A percentile compares a stretch with the other conserved stretches of the same genome.
Conservation (phyloP, 2,797 vertebrate genomes). For the Bradypodion pumilum region DNA sequence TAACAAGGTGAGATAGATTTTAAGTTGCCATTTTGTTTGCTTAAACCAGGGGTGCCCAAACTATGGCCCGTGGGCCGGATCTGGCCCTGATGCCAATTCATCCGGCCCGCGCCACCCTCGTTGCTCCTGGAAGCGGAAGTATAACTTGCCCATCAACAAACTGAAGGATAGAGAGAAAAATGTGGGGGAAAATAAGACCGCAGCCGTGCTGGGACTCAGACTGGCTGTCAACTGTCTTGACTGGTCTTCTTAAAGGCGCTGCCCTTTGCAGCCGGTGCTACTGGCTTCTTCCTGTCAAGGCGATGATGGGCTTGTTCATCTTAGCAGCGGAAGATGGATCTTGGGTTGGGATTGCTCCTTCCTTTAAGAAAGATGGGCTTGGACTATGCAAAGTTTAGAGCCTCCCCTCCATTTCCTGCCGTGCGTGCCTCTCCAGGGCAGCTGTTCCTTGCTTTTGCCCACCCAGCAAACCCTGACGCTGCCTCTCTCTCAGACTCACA, state of each 20-base stretch:
- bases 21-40: too few species aligned
- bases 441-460: slow-evolving; percentile 50
- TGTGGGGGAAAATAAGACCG: background rate
- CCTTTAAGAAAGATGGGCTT: slow-evolving; percentile 8
- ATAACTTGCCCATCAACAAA: too few species aligned
- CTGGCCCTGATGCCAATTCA: too few species aligned
- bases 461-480: slow-evolving; percentile 7
- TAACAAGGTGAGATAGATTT: too few species aligned
- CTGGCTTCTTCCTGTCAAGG: slow-evolving; percentile 58
- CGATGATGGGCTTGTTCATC: slow-evolving; percentile 67
- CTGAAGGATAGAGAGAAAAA: slow-evolving; percentile 15
- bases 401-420: slow-evolving; percentile 37
- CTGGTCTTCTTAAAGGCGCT: slow-evolving; percentile 63
- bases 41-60: too few species aligned
- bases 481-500: slow-evolving; percentile 47
- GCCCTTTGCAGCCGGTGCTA: slow-evolving; percentile 55
- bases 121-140: too few species aligned
- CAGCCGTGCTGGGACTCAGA: slow-evolving; percentile 53
- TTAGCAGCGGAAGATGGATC: slow-evolving; percentile 61
- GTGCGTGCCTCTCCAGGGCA: too few species aligned
- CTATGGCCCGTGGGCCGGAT: too few species aligned
- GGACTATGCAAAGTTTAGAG: slow-evolving; percentile 12
- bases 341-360: slow-evolving; percentile 65
- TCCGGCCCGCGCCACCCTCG: too few species aligned
- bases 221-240: slow-evolving; percentile 61